Evolutionary conservation across 1,140 invertebrate species (phyloP).

Genomic region (Calliopsis andreniformis): DNA sequence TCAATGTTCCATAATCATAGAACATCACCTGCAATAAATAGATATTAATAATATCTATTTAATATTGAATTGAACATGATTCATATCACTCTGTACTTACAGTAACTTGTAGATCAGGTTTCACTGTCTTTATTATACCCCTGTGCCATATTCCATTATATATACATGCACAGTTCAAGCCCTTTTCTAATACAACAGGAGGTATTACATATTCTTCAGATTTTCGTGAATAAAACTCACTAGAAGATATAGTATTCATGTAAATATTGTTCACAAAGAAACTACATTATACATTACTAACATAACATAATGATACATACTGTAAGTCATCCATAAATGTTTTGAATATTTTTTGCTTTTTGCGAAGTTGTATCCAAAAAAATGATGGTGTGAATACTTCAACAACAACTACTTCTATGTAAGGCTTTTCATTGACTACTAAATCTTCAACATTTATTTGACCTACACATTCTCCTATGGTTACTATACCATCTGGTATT

Average conservation of each 20-base stretch:
- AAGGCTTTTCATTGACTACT: constrained; percentile 15
- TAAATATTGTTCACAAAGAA: not conserved
- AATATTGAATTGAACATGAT: constrained; percentile 19
- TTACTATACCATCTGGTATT: constrained; percentile 66
- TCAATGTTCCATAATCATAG: constrained; percentile 77
- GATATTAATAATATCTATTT: constrained; percentile 10
- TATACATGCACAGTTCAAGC: constrained; percentile 73
- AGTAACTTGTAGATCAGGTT: constrained; percentile 63
- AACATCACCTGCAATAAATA: constrained; percentile 72
- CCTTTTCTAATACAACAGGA: constrained; percentile 67
- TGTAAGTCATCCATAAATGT: constrained; percentile 69
- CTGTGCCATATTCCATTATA: constrained; percentile 75
- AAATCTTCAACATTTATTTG: constrained; percentile 64
- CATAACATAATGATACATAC: constrained; percentile 62
- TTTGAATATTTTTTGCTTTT: constrained; percentile 55
- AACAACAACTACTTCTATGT: constrained; percentile 61
- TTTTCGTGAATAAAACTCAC: constrained; percentile 67
- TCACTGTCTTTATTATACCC: constrained; percentile 71
- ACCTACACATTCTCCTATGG: constrained; percentile 66
- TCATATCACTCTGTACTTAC: constrained; percentile 54
- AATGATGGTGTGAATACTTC: constrained; percentile 76
- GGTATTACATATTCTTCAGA: constrained; percentile 66
- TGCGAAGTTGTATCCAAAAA: constrained; percentile 74
- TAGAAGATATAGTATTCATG: constrained; percentile 52
- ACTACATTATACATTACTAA: constrained; percentile 10